Conservation (phyloP, 2,113 vertebrate species). For the Corythoichthys intestinalis region DNA sequence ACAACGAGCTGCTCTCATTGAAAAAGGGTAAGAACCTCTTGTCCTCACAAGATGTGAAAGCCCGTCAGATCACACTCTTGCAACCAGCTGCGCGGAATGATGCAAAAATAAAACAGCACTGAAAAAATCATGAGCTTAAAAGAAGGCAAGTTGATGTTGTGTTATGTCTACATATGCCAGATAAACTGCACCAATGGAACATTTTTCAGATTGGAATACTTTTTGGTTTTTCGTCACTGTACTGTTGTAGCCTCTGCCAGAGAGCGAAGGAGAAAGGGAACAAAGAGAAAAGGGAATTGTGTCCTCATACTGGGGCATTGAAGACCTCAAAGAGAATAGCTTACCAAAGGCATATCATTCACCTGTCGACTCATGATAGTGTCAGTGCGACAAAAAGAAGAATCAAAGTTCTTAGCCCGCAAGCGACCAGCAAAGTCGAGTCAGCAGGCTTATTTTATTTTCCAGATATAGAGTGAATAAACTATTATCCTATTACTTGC, state of each 20-base stretch:
- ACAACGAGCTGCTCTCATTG: constrained; percentile 29
- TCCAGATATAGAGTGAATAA: neutral
- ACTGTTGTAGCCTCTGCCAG: constrained; percentile 35
- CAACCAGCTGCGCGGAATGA: constrained; percentile 45
- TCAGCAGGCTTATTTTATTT: neutral
- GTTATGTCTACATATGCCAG: constrained; percentile 24
- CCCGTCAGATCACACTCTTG: constrained; percentile 27
- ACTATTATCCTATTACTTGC: neutral
- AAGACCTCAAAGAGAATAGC: constrained; percentile 68
- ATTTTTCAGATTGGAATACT: constrained; percentile 42
- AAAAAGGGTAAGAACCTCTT: constrained; percentile 28
- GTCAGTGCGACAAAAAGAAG: constrained; percentile 32
- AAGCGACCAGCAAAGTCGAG: neutral
- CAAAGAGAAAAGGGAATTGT: constrained; percentile 43
- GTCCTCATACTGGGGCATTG: constrained; percentile 51
- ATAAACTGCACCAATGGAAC: constrained; percentile 57
- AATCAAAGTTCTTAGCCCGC: constrained; percentile 38
- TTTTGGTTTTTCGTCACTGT: constrained; percentile 30
- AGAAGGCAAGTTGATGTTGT: constrained; percentile 31
- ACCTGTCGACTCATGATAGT: constrained; percentile 44
- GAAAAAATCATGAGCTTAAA: constrained; percentile 23
- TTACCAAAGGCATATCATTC: constrained; percentile 55
- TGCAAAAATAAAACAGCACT: constrained; percentile 21
- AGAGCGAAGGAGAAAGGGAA: constrained; percentile 27
- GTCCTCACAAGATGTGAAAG: constrained; percentile 44